These are phyloP conservation scores for Peromyscus attwateri DNA, from an alignment of 2,797 vertebrate species.

Conservation along the genomic window DNA sequence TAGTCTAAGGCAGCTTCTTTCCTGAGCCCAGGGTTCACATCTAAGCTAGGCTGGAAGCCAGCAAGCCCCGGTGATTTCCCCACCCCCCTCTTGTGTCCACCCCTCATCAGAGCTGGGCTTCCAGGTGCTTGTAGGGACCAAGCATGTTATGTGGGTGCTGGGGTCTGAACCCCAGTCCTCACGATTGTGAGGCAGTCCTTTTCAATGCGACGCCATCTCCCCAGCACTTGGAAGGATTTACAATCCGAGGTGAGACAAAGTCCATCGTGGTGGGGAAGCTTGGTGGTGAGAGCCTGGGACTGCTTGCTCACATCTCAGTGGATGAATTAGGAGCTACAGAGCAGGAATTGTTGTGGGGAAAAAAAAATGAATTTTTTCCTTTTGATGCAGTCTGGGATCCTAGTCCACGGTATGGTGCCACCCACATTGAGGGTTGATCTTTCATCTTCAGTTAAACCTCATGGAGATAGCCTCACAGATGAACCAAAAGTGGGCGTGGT, in stretches of 20 bases:
- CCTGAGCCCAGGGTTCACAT: not conserved
- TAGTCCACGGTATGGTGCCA: rapidly evolving
- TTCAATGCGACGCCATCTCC: not conserved
- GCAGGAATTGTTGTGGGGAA: too few species aligned
- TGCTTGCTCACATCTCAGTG: not conserved
- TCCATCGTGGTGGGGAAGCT: not conserved
- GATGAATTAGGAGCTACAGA: not conserved
- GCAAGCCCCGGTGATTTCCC: not conserved
- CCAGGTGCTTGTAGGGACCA: not conserved
- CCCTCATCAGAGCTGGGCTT: not conserved
- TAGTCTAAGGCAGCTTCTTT: not conserved
- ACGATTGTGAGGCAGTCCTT: not conserved
- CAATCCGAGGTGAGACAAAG: not conserved
- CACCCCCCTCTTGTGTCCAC: too few species aligned
- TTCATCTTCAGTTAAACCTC: not conserved
- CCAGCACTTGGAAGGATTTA: not conserved
- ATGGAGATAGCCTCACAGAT: not conserved
- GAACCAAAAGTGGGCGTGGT: not conserved
- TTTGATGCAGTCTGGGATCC: not conserved
- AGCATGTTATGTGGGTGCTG: too few species aligned
- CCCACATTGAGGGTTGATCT: not conserved
- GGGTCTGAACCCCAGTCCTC: not conserved
- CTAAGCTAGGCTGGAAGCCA: not conserved
- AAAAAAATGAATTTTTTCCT: too few species aligned
- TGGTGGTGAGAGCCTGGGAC: not conserved